Conservation (phyloP, 2,113 vertebrate genomes). For the Saimiri boliviensis region DNA sequence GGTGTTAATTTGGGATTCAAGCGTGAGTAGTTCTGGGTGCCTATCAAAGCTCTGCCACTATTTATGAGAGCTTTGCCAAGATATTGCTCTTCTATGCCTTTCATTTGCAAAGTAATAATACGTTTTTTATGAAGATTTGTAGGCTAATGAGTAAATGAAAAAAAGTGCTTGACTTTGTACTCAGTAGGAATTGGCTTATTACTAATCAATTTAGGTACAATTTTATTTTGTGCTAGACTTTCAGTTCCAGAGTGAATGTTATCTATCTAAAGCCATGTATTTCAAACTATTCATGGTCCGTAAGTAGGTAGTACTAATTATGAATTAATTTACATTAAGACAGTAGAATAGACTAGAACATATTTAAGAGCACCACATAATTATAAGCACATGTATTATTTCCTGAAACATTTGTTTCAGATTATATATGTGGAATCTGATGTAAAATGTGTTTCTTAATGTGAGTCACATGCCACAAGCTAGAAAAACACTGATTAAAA, state of each 20-base stretch:
- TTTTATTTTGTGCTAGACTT: slow-evolving; percentile 2
- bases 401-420: background rate
- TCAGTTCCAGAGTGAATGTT: background rate
- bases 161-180: background rate
- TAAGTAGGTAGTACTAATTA: background rate
- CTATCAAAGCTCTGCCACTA: background rate
- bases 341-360: background rate
- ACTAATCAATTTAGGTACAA: background rate
- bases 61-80: background rate
- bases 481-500: background rate
- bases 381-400: background rate
- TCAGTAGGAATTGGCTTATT: background rate
- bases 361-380: background rate
- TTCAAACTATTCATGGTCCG: slow-evolving; percentile 12
- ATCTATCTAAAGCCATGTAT: background rate
- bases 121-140: background rate
- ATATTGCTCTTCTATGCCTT: background rate
- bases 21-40: background rate
- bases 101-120: background rate
- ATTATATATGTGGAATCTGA: background rate
- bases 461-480: background rate
- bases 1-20: background rate
- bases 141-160: background rate
- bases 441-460: background rate
- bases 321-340: background rate